A percentile compares a stretch with the other conserved stretches of the same genome.
These are phyloP conservation scores for Ameiurus melas DNA, from an alignment of 2,113 vertebrate species.

Conservation along the genomic window DNA sequence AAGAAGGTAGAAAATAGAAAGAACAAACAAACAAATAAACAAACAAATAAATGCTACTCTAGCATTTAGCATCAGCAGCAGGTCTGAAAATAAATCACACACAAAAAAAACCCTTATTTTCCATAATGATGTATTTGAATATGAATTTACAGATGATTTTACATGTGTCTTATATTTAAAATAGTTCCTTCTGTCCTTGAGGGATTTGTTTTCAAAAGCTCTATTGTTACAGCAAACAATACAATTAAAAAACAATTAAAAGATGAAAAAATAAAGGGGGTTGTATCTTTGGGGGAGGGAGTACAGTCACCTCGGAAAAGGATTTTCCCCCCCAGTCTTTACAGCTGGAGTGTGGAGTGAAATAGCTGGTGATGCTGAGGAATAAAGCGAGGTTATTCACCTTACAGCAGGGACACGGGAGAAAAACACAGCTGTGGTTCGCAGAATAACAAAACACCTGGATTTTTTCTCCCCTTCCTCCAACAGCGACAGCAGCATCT, in stretches of 20 bases:
- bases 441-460: slow-evolving; percentile 48
- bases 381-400: slow-evolving; percentile 66
- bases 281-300: slow-evolving; percentile 41
- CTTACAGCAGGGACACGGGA: slow-evolving; percentile 50
- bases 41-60: not conserved
- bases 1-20: not conserved
- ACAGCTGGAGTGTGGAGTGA: slow-evolving; percentile 63
- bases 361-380: not conserved
- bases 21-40: not conserved
- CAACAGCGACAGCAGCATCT: slow-evolving; percentile 42
- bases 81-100: not conserved
- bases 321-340: slow-evolving; percentile 56
- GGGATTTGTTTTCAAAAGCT: slow-evolving; percentile 62
- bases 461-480: slow-evolving; percentile 21
- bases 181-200: slow-evolving; percentile 75
- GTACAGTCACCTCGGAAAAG: not conserved
- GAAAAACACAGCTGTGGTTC: slow-evolving; percentile 14
- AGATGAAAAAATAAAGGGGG: slow-evolving; percentile 58
- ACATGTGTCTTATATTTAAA: slow-evolving; percentile 80
- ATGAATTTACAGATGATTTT: slow-evolving; percentile 79
- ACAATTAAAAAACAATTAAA: slow-evolving; percentile 61
- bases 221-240: slow-evolving; percentile 77
- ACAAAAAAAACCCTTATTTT: not conserved
- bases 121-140: not conserved
- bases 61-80: not conserved